phyloP scores from a whole-genome alignment of 2,888 invertebrate genomes.

The Gymnocheta viridis region DNA sequence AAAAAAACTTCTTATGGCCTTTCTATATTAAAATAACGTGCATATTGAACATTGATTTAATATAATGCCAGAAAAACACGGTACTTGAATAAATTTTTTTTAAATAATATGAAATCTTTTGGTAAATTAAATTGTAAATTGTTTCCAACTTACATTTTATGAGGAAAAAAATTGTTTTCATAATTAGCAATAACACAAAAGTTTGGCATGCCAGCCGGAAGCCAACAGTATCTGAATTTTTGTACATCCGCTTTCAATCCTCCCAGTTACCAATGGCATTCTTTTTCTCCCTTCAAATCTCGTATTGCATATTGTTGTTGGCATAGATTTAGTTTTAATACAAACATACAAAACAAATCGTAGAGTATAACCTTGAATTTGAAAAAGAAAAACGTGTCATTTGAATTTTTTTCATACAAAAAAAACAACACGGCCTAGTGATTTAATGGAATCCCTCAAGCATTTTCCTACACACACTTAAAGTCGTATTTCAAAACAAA shows the following conservation, averaged over 20 bases:
- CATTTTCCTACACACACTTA: not conserved
- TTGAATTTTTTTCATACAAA: not conserved
- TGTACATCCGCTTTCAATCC: not conserved
- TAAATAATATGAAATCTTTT: too few relatives aligned
- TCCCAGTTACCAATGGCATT: too few relatives aligned
- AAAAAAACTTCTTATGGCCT: too few relatives aligned
- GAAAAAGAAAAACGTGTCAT: not conserved
- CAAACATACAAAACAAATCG: too few relatives aligned
- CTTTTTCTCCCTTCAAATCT: not conserved
- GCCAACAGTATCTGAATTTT: not conserved
- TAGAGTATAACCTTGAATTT: not conserved
- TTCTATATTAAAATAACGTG: too few relatives aligned
- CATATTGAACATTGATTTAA: too few relatives aligned
- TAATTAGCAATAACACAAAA: not conserved
- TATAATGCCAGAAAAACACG: too few relatives aligned
- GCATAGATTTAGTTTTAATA: not conserved
- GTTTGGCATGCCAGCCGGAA: not conserved
- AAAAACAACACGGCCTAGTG: not conserved
- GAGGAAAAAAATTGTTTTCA: not conserved
- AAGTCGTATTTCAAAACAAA: not conserved
- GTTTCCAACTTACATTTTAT: too few relatives aligned
- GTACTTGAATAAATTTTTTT: too few relatives aligned
- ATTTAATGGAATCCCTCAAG: not conserved
- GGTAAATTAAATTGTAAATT: too few relatives aligned
- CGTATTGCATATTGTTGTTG: not conserved